Base-by-base conservation (phyloP, 1,140 invertebrate species). In the Trialeurodes vaporariorum region DNA sequence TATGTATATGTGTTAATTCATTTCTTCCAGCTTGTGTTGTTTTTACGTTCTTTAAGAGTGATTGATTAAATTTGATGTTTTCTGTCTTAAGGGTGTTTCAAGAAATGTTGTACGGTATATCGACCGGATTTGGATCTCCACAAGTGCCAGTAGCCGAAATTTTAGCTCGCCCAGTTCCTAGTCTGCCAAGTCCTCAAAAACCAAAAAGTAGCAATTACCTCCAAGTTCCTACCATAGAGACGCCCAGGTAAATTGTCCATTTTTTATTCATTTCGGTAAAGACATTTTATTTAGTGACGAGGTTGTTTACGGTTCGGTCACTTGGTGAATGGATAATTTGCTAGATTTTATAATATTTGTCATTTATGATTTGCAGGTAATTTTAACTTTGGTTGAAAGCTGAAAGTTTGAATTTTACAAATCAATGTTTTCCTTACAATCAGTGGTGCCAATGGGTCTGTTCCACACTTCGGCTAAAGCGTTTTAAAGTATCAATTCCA, bases 41-140 rank as follows among this genome's bases (percentile, higher is more conserved):
- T 59, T 59, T 59, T 59, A 59, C 12, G n/a, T 59, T n/a, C n/a
- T n/a, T n/a, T n/a, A n/a, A 22, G 60, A 61, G 12, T 61, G 60
- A 23, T 61, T n/a, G 60, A 9, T 27, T 65, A 34, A 59, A 27
- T 65, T 49, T 69, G 66, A 17, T 24, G 25, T 25, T 49, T 25
- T 23, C 64, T 26, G 40, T 63, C 64, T 73, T 26, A 72, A 84
- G 85, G 71, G 87, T 88, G 21, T 93, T 93, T 75, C 89, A 96
- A 82, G 93, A 96, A 81, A 95, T 96, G 92, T 79, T 96, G 23
- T 96, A 96, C 76, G 93, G 93, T 68, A 95, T 96, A 72, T 91
- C 93, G 74, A 91, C 92, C 0, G 92, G 92, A 58, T 94, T 94
- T 75, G 92, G 93, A n/a, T 93, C 91, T 64, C 92, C 91, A 1